phyloP scores from a whole-genome alignment of 2,888 invertebrate genomes.

The Thymelicus sylvestris region DNA sequence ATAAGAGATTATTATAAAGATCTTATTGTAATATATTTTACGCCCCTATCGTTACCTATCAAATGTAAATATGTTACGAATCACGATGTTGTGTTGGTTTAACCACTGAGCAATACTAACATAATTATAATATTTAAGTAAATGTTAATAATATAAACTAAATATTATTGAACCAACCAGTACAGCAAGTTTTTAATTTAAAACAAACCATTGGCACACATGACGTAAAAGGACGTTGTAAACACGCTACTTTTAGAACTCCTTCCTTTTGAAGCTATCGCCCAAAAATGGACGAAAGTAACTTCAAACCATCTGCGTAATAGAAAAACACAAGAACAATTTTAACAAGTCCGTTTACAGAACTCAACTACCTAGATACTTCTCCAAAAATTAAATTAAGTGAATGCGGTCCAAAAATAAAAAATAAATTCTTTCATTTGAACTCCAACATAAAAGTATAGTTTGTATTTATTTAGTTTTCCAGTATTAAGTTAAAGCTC shows the following conservation, averaged over 20 bases:
- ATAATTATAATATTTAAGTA: too few relatives aligned
- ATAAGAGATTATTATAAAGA: too few relatives aligned
- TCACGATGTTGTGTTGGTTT: too few relatives aligned
- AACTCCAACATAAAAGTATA: too few relatives aligned
- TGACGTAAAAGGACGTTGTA: constrained; percentile 25
- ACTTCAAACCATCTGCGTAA: constrained; percentile 15
- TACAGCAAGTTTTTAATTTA: neutral
- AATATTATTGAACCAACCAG: neutral
- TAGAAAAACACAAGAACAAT: constrained; percentile 5
- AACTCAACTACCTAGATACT: neutral
- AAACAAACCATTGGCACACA: constrained; percentile 8
- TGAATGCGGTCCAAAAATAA: too few relatives aligned
- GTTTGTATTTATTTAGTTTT: neutral
- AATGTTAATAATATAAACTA: too few relatives aligned
- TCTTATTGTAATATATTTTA: too few relatives aligned
- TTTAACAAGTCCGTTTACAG: constrained; percentile 24
- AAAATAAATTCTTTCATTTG: too few relatives aligned
- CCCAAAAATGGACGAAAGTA: constrained; percentile 18
- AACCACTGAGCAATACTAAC: too few relatives aligned
- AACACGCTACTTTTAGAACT: constrained; percentile 28
- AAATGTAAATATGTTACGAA: too few relatives aligned
- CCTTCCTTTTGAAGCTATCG: constrained; percentile 22
- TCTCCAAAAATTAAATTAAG: too few relatives aligned
- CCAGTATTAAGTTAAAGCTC: neutral
- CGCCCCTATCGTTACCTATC: too few relatives aligned